A percentile compares a stretch with the other conserved stretches of the same genome.
Evolutionary conservation across 2,888 invertebrate species (phyloP).

Genomic region (Tachina grossa): DNA sequence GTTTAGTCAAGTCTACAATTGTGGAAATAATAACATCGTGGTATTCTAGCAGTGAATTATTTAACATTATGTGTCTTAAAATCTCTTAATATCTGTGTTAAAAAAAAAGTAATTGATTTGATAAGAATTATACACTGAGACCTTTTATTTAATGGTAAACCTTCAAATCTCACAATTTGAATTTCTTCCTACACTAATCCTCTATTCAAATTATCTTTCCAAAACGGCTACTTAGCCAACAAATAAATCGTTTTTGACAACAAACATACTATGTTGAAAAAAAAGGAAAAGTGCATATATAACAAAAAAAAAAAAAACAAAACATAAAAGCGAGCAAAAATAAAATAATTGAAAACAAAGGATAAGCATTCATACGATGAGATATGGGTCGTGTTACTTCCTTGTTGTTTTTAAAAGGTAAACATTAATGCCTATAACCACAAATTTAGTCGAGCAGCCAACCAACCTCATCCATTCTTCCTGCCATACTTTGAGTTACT

Average conservation of each 20-base stretch:
- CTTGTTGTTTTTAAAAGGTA: constrained; percentile 59
- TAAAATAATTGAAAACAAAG: constrained; percentile 3
- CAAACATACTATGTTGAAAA: constrained; percentile 10
- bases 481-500: not conserved
- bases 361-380: constrained; percentile 33
- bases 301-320: too few relatives aligned
- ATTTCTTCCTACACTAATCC: too few relatives aligned
- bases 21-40: too few relatives aligned
- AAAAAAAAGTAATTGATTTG: too few relatives aligned
- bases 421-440: constrained; percentile 40
- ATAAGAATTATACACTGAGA: too few relatives aligned
- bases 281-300: constrained; percentile 38
- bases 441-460: constrained; percentile 26
- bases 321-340: constrained; percentile 10
- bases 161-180: too few relatives aligned
- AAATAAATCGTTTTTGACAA: not conserved
- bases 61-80: too few relatives aligned
- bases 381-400: constrained; percentile 69
- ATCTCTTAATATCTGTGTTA: too few relatives aligned
- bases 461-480: constrained; percentile 3
- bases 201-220: not conserved
- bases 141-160: too few relatives aligned
- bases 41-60: too few relatives aligned
- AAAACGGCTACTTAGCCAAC: not conserved
- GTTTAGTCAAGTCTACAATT: too few relatives aligned